These are phyloP conservation scores for Allolobophora icterica DNA, from an alignment of 2,888 invertebrate species.

Conservation along the genomic window DNA sequence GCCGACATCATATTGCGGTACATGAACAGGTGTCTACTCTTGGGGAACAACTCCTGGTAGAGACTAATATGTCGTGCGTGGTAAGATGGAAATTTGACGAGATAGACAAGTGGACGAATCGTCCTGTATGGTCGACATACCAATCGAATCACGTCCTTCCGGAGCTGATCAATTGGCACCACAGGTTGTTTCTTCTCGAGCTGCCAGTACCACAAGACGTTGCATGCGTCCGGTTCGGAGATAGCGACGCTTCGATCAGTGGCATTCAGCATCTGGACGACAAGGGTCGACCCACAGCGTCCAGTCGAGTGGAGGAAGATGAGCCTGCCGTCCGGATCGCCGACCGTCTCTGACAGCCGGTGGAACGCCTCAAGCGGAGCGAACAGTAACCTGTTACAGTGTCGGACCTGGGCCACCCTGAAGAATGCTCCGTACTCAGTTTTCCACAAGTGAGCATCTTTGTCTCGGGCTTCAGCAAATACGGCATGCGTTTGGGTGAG, in stretches of 20 bases:
- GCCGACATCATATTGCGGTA: slow-evolving; percentile 36
- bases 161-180: not conserved
- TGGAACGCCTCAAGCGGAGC: not conserved
- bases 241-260: slow-evolving; percentile 34
- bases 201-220: not conserved
- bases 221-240: slow-evolving; percentile 34
- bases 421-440: not conserved
- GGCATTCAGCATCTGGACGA: slow-evolving; percentile 39
- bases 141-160: slow-evolving; percentile 20
- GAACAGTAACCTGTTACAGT: not conserved
- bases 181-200: not conserved
- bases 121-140: slow-evolving; percentile 37
- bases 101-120: not conserved
- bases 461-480: not conserved
- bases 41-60: slow-evolving; percentile 34
- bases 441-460: slow-evolving; percentile 12
- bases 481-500: not conserved
- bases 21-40: slow-evolving; percentile 39
- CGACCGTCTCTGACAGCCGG: slow-evolving; percentile 37
- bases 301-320: slow-evolving; percentile 39
- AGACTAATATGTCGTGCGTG: not conserved
- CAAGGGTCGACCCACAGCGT: slow-evolving; percentile 43
- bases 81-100: slow-evolving; percentile 37
- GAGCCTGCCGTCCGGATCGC: slow-evolving; percentile 38
- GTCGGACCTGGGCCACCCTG: not conserved